These are phyloP conservation scores for Caenorhabditis brenneri DNA, from an alignment of 1,140 invertebrate genomes.

Conservation along the genomic window DNA sequence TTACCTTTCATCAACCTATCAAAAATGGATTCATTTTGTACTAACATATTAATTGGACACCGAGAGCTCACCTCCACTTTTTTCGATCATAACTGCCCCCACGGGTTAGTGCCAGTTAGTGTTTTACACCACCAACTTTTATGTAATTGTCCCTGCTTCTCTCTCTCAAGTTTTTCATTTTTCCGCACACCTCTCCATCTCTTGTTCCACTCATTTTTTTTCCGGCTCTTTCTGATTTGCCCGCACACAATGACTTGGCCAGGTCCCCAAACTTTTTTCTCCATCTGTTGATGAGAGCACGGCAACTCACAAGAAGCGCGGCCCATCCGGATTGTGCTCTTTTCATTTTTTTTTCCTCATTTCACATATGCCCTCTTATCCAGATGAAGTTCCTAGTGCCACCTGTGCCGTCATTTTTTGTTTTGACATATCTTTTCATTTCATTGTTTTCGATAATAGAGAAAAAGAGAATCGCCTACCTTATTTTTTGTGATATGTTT, in stretches of 20 bases:
- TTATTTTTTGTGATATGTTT: too few relatives aligned
- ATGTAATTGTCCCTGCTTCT: slow-evolving; percentile 11
- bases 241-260: neutral
- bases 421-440: neutral
- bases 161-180: slow-evolving; percentile 2
- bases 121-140: slow-evolving; percentile 7
- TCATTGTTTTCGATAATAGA: neutral
- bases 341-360: neutral
- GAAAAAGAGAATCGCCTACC: too few relatives aligned
- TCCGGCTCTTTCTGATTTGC: neutral
- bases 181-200: neutral
- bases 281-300: slow-evolving; percentile 43
- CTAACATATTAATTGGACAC: neutral
- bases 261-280: slow-evolving; percentile 3
- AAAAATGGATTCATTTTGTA: neutral
- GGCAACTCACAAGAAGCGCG: neutral
- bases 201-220: slow-evolving; percentile 21
- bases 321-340: neutral
- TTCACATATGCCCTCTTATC: neutral
- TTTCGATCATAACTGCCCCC: neutral
- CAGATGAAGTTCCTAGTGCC: neutral
- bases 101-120: neutral
- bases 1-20: neutral
- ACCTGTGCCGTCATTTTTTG: slow-evolving; percentile 29
- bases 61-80: neutral